Base-by-base conservation (phyloP, 2,797 vertebrate genomes). In the Notolepis coatsorum region DNA sequence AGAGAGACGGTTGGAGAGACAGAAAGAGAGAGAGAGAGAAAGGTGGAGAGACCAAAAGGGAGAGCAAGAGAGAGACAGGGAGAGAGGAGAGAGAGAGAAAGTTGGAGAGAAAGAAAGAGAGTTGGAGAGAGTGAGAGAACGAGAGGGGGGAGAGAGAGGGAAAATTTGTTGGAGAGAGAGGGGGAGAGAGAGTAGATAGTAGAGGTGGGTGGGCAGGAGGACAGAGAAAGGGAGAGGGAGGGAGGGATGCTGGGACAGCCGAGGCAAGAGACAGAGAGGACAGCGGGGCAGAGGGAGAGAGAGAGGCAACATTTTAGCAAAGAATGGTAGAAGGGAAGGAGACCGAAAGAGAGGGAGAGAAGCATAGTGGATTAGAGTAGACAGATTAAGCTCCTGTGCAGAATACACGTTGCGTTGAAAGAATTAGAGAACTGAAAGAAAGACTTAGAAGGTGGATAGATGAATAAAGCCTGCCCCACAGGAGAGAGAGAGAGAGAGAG, bases 371-470 rank as follows among this genome's bases (percentile, higher is more conserved):
- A 93, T 93, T 92, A 93, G 89, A 85, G 79, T 61, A 83, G 79
- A 81, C 83, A 91, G 91, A 92, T 92, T 92, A 92, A 88, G 89
- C 80, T 79, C 71, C 85, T 86, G 79, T 88, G 80, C 79, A 84
- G 82, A 89, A 90, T 89, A 90, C 84, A 89, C 71, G 77, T 82
- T 57, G 64, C 55, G 76, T 41, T 83, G 65, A 89, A 89, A 84
- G 84, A 85, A 80, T 80, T 68, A 73, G 72, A 83, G 68, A 78
- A 73, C 60, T 88, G 81, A 88, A 90, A 90, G 71, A 81, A 39
- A 45, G 77, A 78, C 48, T 87, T 88, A 84, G 74, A 79, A 83
- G 74, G 77, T 81, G 78, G 73, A 75, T 52, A 50, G 76, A 84
- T 82, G 80, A 71, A 71, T 65, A 46, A 80, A 78, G 77, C 78